A percentile compares a stretch with the other conserved stretches of the same genome.
Conservation (phyloP, 2,113 vertebrate genomes). For the Piprites chloris region DNA sequence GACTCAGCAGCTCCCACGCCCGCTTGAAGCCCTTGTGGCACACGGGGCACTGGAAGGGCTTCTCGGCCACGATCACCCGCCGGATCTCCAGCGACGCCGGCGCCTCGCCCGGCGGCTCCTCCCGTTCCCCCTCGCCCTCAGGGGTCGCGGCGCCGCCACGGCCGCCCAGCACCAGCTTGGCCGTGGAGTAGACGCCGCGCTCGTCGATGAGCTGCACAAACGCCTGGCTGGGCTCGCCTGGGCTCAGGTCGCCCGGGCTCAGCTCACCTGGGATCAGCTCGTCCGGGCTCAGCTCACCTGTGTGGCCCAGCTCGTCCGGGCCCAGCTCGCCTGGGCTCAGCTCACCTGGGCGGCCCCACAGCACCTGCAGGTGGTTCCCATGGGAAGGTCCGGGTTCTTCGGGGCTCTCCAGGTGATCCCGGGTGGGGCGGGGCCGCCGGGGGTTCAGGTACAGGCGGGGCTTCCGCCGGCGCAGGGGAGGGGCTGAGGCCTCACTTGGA, state of each 20-base stretch:
- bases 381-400: background rate
- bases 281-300: too few species aligned
- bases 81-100: background rate
- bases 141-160: background rate
- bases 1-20: slow-evolving; percentile 63
- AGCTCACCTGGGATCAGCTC: too few species aligned
- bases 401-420: rapidly evolving
- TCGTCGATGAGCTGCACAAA: slow-evolving; percentile 55
- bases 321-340: background rate
- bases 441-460: background rate
- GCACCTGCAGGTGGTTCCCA: background rate
- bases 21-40: slow-evolving; percentile 58
- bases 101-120: background rate
- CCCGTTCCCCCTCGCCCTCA: background rate
- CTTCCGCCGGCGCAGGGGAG: background rate
- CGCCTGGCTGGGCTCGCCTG: too few species aligned
- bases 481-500: background rate
- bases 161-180: slow-evolving; percentile 19
- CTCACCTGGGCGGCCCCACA: background rate
- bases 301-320: too few species aligned
- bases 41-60: slow-evolving; percentile 9
- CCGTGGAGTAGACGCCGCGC: slow-evolving; percentile 40
- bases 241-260: too few species aligned
- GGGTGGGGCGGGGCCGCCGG: background rate
- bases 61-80: slow-evolving; percentile 13